Evolutionary conservation across 2,888 invertebrate species (phyloP), one percentile per base, ranked within the genome.

Genomic region (Cryptocheilus praepositus): DNA sequence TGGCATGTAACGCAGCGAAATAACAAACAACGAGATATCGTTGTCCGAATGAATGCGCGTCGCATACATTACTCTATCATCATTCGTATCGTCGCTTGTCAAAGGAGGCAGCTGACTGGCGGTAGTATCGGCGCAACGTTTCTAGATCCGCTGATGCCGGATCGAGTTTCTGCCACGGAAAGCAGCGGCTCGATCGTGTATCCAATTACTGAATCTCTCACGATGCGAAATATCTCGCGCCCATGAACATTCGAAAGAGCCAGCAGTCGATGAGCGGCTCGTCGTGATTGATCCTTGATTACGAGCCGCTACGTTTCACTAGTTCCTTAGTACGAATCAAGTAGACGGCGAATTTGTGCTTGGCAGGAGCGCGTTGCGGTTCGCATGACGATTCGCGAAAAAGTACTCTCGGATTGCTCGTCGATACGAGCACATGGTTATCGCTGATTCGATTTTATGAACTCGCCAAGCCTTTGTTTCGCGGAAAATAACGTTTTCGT

Each of bases 131-230:
- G 43, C 61, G 57, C 44, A 58, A 62, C 66, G 62, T 49, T 64
- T 59, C 64, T 58, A 59, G 49, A 64, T 64, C 51, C 67, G 59
- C 69, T 56, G 51, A 55, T 18, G 46, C 61, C 66, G 69, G 71
- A 57, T 67, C 70, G 63, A 55, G 63, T 75, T 70, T 72, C 78
- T 62, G 57, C 62, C 36, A 61, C 65, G 75, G 68, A 74, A 68
- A 73, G 61, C 63, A 62, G 58, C 52, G 53, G 21, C 51, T 51
- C 67, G 73, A 70, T 72, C 76, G 67, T 67, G 44, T 54, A 64
- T 73, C 68, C 75, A 77, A 73, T 78, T 75, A 73, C 73, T 53
- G 61, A 25, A 45, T 21, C 57, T 53, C 54, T 22, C 19, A 36
- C 36, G 53, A 52, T 21, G 22, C 49, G 36, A 53, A 65, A 68